Base-by-base conservation (phyloP, 2,888 invertebrate genomes). In the Nycteola revayana region DNA sequence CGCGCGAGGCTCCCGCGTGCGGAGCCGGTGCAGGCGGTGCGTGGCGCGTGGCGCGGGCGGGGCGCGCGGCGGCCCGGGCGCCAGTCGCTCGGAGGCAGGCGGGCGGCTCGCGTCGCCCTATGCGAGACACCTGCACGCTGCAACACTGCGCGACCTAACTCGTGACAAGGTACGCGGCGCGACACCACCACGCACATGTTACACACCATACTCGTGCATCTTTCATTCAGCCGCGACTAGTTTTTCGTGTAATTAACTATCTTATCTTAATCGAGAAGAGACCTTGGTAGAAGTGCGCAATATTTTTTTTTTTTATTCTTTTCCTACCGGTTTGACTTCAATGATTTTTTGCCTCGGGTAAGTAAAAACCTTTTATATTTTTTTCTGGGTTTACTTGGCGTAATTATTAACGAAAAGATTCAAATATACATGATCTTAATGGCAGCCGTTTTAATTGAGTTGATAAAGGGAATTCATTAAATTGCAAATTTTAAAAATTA, bases 51-150 rank as follows among this genome's bases (percentile, higher is more conserved):
- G 73, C 70, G 68, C 60, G 70, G 67, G 72, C 72, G 68, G 74
- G 56, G 64, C 60, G 72, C 73, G 70, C 59, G 70, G 72, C 75
- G 77, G 74, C 83, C 83, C 81, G 84, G 84, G 81, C 85, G 83
- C 74, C 85, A 86, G 86, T 86, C 77, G 85, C 83, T 83, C 82
- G 68, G 68, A 68, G 72, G 64, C 75, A 75, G 75, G 84, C 85
- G 79, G 73, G 73, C 76, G 79, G 74, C 78, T 74, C 77, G 76
- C 74, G 82, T 80, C 78, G 82, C 78, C 72, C 66, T 68, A 67
- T 66, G 63, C 60, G 66, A 14, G 51, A 60, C 50, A 62, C 57
- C 66, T 73, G 76, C 73, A 69, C 74, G 69, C 66, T 73, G 77
- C 77, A 75, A 61, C 66, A 66, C 60, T 72, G 74, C 76, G 72